These are phyloP conservation scores for Alcedo quadribrachys DNA, from an alignment of 2,797 vertebrate species.

Conservation along the genomic window DNA sequence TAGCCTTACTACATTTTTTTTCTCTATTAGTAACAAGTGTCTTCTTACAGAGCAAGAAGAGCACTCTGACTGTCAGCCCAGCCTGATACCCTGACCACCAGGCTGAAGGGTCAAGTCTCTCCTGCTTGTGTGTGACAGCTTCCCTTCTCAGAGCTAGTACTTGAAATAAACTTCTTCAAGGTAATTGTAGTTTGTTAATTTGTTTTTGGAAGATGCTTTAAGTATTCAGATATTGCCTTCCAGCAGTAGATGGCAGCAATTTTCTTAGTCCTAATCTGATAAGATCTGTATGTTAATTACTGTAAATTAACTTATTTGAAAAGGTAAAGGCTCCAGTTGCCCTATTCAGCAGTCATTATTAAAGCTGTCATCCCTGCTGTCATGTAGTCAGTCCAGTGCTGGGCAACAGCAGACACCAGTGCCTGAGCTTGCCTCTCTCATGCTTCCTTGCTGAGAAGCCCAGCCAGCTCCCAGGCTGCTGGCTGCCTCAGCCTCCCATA, in stretches of 20 bases:
- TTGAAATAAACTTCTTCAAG: background rate
- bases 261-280: conserved; percentile 54
- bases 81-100: background rate
- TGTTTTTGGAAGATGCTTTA: background rate
- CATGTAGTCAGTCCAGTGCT: background rate
- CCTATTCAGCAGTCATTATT: background rate
- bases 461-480: background rate
- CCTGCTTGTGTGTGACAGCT: background rate
- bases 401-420: background rate
- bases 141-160: background rate
- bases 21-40: background rate
- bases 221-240: conserved; percentile 23
- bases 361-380: background rate
- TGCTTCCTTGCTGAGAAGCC: background rate
- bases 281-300: background rate
- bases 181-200: background rate
- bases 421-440: background rate
- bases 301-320: background rate
- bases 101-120: background rate
- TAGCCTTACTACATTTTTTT: background rate
- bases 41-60: background rate
- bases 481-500: background rate
- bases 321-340: background rate
- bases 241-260: conserved; percentile 73
- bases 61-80: background rate